phyloP scores from a whole-genome alignment of 2,797 vertebrate genomes.

The Crenuchus spilurus region DNA sequence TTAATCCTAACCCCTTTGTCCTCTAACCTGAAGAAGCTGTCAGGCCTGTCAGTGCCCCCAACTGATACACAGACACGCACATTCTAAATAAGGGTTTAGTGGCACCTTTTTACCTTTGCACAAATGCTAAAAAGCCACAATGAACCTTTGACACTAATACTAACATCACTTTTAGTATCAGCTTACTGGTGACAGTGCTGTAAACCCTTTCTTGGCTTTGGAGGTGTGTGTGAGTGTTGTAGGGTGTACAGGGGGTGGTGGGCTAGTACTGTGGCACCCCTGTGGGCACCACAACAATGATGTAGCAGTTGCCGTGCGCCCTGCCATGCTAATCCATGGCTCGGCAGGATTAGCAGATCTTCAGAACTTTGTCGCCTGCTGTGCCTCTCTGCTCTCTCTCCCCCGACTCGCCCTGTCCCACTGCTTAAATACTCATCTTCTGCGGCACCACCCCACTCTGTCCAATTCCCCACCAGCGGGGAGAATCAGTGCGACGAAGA shows the following conservation, averaged over 20 bases:
- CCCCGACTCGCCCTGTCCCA: not conserved
- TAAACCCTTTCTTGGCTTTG: not conserved
- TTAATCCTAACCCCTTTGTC: conserved; percentile 63
- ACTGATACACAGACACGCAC: conserved; percentile 21
- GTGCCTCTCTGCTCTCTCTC: conserved; percentile 58
- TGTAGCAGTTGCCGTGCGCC: conserved; percentile 61
- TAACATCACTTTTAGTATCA: not conserved
- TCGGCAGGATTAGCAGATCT: conserved; percentile 75
- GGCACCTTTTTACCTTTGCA: conserved; percentile 26
- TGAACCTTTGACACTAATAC: conserved; percentile 26
- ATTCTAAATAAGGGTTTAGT: conserved; percentile 15
- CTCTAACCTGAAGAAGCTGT: conserved; percentile 63
- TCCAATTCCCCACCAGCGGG: conserved; percentile 35
- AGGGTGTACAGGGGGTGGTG: conserved; percentile 1
- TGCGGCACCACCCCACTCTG: conserved; percentile 14
- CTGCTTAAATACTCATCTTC: conserved; percentile 33
- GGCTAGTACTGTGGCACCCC: conserved; percentile 17
- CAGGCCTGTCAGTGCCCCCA: conserved; percentile 52
- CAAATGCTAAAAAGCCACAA: conserved; percentile 25
- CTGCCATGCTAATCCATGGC: conserved; percentile 75
- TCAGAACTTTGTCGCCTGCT: conserved; percentile 72
- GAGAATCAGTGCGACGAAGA: conserved; percentile 50
- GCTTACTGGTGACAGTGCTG: not conserved
- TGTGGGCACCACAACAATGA: conserved; percentile 46
- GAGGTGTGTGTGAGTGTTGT: conserved; percentile 29